Evolutionary conservation across 2,113 vertebrate genomes (phyloP).

Genomic region (Larimichthys polyactis): DNA sequence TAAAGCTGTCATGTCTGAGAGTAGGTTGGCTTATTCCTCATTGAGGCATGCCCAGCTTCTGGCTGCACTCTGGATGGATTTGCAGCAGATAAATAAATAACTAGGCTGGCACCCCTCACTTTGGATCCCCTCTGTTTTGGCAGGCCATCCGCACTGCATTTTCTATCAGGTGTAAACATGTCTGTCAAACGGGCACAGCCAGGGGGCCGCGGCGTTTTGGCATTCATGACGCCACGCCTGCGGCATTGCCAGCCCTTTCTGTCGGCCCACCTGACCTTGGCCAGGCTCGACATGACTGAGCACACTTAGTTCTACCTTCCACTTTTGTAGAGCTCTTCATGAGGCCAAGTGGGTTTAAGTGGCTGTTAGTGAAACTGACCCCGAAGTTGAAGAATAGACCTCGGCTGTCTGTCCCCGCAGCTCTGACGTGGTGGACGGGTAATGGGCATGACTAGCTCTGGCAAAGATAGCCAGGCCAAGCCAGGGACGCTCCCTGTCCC

Average conservation of each 20-base stretch:
- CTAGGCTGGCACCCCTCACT: conserved; percentile 71
- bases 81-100: conserved; percentile 78
- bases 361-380: conserved; percentile 66
- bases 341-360: conserved; percentile 71
- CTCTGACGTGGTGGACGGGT: conserved; percentile 30
- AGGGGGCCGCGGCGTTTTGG: conserved; percentile 59
- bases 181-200: conserved; percentile 73
- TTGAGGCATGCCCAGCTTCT: conserved; percentile 66
- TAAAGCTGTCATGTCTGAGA: conserved; percentile 65
- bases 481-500: conserved; percentile 20
- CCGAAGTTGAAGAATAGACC: conserved; percentile 59
- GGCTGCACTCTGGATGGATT: conserved; percentile 74
- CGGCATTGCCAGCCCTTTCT: conserved; percentile 51
- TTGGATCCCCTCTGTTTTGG: conserved; percentile 75
- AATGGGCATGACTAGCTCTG: conserved; percentile 57
- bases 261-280: conserved; percentile 69
- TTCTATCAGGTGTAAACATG: conserved; percentile 79
- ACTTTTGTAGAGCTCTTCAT: conserved; percentile 56
- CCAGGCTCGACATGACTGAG: conserved; percentile 58
- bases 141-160: conserved; percentile 67
- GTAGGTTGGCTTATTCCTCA: conserved; percentile 60
- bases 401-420: conserved; percentile 52
- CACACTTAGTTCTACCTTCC: conserved; percentile 57
- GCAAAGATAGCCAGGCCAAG: conserved; percentile 40
- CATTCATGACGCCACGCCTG: conserved; percentile 55